Conservation (phyloP, 2,888 invertebrate species). For the Scelioninae gen. 2 region DNA sequence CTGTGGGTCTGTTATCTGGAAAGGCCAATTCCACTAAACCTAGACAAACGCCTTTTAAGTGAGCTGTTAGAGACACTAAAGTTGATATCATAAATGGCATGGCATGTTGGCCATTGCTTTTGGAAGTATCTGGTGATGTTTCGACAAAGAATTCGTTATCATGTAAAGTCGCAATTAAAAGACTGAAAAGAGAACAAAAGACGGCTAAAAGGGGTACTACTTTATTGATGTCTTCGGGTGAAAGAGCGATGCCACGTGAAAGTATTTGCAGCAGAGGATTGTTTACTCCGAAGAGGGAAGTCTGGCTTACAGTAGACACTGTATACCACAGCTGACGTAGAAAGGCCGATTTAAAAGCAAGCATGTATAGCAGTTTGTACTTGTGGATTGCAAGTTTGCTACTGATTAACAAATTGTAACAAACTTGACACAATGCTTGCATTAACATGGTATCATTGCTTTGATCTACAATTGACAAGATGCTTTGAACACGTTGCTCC, state of each 20-base stretch:
- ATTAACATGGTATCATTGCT: conserved; percentile 78
- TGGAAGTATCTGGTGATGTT: conserved; percentile 67
- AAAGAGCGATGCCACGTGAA: conserved; percentile 80
- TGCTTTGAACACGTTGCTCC: conserved; percentile 77
- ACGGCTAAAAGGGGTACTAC: conserved; percentile 88
- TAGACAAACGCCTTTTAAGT: conserved; percentile 87
- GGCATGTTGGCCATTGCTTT: conserved; percentile 67
- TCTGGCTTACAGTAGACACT: conserved; percentile 75
- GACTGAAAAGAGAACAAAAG: conserved; percentile 89
- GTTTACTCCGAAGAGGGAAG: conserved; percentile 76
- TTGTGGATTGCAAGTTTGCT: conserved; percentile 89
- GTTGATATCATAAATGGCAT: conserved; percentile 86
- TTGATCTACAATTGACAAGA: conserved; percentile 76
- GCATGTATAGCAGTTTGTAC: conserved; percentile 86
- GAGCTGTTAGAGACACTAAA: conserved; percentile 83
- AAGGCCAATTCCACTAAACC: conserved; percentile 91
- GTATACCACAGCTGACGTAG: conserved; percentile 85
- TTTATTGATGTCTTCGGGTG: conserved; percentile 79
- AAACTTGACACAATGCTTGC: conserved; percentile 84
- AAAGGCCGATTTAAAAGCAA: conserved; percentile 88
- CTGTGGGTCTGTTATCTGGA: conserved; percentile 83
- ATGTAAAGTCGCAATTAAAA: conserved; percentile 88
- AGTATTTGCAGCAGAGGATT: conserved; percentile 81
- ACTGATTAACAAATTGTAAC: conserved; percentile 88
- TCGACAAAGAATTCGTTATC: conserved; percentile 88